A percentile compares a stretch with the other conserved stretches of the same genome.
Conservation (phyloP, 2,113 vertebrate genomes). For the Hassar affinis region DNA sequence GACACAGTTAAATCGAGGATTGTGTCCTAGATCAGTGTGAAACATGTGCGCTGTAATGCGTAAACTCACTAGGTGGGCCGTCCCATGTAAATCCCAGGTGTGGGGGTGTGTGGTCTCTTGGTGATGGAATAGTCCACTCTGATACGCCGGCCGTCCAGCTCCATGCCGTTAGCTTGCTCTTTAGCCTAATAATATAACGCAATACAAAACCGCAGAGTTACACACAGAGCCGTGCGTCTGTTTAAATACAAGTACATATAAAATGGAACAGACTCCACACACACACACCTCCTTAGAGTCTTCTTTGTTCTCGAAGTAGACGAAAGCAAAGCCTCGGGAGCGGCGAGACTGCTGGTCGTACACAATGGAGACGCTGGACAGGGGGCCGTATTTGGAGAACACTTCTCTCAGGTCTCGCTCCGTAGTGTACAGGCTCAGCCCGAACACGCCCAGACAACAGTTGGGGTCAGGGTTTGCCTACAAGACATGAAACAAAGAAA, state of each 20-base stretch:
- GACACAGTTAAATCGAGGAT: conserved; percentile 3
- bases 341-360: conserved; percentile 94
- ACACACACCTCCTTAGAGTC: conserved; percentile 86
- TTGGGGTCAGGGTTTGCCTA: conserved; percentile 95
- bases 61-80: conserved; percentile 90
- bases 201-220: background rate
- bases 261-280: background rate
- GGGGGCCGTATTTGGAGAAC: conserved; percentile 93
- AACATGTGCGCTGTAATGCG: background rate
- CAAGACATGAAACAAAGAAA: background rate
- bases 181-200: conserved; percentile 77
- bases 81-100: conserved; percentile 97
- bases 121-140: conserved; percentile 96
- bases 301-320: conserved; percentile 91
- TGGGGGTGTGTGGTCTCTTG: conserved; percentile 93
- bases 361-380: conserved; percentile 88
- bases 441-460: conserved; percentile 92
- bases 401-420: conserved; percentile 93
- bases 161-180: conserved; percentile 95
- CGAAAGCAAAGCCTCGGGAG: conserved; percentile 92
- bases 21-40: background rate
- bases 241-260: background rate
- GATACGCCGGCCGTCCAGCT: conserved; percentile 92
- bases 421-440: conserved; percentile 92
- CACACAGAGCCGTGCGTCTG: background rate